These are phyloP conservation scores for Mythimna pallens DNA, from an alignment of 2,888 invertebrate species.

Conservation along the genomic window DNA sequence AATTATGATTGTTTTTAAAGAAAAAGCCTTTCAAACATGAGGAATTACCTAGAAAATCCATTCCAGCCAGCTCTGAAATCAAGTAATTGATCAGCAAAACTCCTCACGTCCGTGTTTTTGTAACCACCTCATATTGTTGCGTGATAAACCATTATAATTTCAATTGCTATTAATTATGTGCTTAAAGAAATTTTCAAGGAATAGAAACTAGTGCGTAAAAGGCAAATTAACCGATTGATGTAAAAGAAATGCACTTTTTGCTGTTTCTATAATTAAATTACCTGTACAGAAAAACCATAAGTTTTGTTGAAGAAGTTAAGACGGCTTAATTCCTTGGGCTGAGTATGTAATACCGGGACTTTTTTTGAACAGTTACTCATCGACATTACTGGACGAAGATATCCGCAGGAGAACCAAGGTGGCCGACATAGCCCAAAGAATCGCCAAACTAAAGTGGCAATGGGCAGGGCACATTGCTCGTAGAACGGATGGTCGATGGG, in stretches of 20 bases:
- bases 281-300: constrained; percentile 11
- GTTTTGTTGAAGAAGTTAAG: neutral
- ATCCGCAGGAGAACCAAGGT: too few relatives aligned
- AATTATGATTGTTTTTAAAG: neutral
- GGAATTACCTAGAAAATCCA: constrained; percentile 39
- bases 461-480: too few relatives aligned
- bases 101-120: constrained; percentile 53
- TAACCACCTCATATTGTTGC: constrained; percentile 47
- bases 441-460: too few relatives aligned
- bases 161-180: constrained; percentile 48
- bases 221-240: constrained; percentile 35
- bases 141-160: constrained; percentile 55
- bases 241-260: constrained; percentile 24
- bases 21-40: constrained; percentile 31
- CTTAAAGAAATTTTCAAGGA: constrained; percentile 51
- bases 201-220: constrained; percentile 53
- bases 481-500: too few relatives aligned
- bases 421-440: too few relatives aligned
- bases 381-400: neutral
- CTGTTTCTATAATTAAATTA: constrained; percentile 7
- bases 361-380: constrained; percentile 12
- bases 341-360: constrained; percentile 10
- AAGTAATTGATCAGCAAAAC: constrained; percentile 41
- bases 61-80: constrained; percentile 37
- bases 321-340: neutral